Evolutionary conservation across 2,113 vertebrate genomes (phyloP).

Genomic region (Varanus salvator): DNA sequence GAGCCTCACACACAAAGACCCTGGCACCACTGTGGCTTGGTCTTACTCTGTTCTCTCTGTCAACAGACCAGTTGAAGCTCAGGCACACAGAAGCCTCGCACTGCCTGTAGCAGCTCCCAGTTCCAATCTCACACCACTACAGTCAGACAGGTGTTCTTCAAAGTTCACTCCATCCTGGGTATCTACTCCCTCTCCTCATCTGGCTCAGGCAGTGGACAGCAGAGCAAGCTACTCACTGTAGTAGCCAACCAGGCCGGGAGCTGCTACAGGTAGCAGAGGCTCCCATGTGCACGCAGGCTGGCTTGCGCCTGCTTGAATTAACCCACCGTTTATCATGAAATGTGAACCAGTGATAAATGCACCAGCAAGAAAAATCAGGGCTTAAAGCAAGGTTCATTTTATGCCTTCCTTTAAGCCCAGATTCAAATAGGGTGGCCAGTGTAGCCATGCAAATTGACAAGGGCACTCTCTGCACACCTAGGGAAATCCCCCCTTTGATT

Average conservation of each 20-base stretch:
- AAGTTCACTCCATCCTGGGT: no score
- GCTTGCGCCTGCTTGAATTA: not conserved
- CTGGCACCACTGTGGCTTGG: not conserved
- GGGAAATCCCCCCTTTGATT: slow-evolving; percentile 73
- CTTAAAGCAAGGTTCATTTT: no score
- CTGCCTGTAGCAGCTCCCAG: not conserved
- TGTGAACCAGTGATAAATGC: slow-evolving; percentile 40
- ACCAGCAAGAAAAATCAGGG: not conserved
- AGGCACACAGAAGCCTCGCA: not conserved
- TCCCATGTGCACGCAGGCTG: not conserved
- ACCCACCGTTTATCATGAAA: not conserved
- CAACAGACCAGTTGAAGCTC: not conserved
- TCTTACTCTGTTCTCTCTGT: not conserved
- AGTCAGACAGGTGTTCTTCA: not conserved
- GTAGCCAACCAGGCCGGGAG: not conserved
- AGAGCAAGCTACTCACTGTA: not conserved
- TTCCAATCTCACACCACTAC: not conserved
- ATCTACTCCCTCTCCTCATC: not conserved
- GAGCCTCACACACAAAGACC: not conserved
- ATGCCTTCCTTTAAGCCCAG: no score
- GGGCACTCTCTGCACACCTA: slow-evolving; percentile 67
- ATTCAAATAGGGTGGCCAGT: slow-evolving; percentile 22
- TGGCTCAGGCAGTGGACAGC: not conserved
- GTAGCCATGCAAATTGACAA: slow-evolving; percentile 57
- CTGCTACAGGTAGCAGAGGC: not conserved